Conservation (phyloP, 2,113 vertebrate species). For the Boleophthalmus pectinirostris region DNA sequence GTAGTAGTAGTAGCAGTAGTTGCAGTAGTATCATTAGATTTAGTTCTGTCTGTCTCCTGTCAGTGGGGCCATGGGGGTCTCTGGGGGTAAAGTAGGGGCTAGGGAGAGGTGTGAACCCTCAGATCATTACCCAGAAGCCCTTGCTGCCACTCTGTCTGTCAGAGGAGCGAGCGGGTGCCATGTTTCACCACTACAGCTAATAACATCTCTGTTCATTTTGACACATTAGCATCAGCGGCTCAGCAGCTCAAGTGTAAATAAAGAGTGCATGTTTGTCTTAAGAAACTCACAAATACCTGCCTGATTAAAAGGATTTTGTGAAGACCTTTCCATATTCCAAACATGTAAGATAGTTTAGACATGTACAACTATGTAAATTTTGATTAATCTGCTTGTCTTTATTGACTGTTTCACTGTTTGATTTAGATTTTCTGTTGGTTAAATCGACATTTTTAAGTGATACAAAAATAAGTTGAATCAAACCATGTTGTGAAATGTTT, state of each 20-base stretch:
- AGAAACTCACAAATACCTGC: not conserved
- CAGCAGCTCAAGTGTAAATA: not conserved
- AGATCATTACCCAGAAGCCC: conserved; percentile 1
- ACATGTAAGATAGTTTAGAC: no score
- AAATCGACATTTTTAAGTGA: no score
- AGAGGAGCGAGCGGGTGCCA: not conserved
- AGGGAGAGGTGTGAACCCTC: not conserved
- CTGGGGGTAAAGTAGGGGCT: not conserved
- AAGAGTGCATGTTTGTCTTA: not conserved
- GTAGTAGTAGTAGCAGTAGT: not conserved
- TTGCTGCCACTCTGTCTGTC: not conserved
- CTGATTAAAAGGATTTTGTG: no score
- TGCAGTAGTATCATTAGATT: not conserved
- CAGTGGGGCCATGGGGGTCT: not conserved
- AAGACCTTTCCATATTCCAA: no score
- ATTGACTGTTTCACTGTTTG: no score
- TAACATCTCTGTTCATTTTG: not conserved
- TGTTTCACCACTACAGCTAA: not conserved
- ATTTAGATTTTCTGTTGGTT: no score
- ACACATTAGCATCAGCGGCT: not conserved
- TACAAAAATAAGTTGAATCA: no score
- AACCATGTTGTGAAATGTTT: no score
- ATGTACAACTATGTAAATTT: no score
- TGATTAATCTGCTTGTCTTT: no score
- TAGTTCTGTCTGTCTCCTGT: not conserved